Evolutionary conservation across 2,888 invertebrate species (phyloP).

Genomic region (Carterocephalus palaemon): DNA sequence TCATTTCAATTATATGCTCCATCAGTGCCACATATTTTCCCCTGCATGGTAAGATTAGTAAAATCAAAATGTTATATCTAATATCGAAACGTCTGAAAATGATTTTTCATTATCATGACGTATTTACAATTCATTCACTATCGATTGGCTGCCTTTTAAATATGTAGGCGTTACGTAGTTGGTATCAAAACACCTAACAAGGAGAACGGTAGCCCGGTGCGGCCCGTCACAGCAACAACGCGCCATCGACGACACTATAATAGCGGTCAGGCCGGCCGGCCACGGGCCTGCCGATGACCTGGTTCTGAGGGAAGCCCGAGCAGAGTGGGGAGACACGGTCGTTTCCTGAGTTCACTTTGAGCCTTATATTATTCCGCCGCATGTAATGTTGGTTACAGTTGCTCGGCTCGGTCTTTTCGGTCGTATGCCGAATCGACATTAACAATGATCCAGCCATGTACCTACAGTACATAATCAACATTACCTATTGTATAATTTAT

Average conservation of each 20-base stretch:
- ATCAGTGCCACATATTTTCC: no score
- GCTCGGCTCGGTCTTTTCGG: not conserved
- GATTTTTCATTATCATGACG: no score
- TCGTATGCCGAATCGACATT: no score
- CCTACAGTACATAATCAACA: no score
- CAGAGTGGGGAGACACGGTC: slow-evolving; percentile 42
- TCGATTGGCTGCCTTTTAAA: slow-evolving; percentile 32
- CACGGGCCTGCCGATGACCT: slow-evolving; percentile 64
- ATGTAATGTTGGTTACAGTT: not conserved
- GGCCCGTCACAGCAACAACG: slow-evolving; percentile 43
- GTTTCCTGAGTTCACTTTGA: slow-evolving; percentile 13
- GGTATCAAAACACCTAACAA: slow-evolving; percentile 41
- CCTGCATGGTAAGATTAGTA: no score
- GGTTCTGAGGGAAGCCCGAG: slow-evolving; percentile 68
- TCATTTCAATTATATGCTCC: no score
- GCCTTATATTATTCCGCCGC: slow-evolving; percentile 1
- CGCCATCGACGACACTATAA: slow-evolving; percentile 36
- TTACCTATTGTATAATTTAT: no score
- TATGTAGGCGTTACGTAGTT: slow-evolving; percentile 42
- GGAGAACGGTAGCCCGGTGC: slow-evolving; percentile 48
- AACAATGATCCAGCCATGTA: not conserved
- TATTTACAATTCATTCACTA: slow-evolving; percentile 36
- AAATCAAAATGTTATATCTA: no score
- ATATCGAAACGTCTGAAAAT: no score
- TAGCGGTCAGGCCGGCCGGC: slow-evolving; percentile 49